Evolutionary conservation across 1,140 invertebrate species (phyloP).

Genomic region (Drosophila hydei): DNA sequence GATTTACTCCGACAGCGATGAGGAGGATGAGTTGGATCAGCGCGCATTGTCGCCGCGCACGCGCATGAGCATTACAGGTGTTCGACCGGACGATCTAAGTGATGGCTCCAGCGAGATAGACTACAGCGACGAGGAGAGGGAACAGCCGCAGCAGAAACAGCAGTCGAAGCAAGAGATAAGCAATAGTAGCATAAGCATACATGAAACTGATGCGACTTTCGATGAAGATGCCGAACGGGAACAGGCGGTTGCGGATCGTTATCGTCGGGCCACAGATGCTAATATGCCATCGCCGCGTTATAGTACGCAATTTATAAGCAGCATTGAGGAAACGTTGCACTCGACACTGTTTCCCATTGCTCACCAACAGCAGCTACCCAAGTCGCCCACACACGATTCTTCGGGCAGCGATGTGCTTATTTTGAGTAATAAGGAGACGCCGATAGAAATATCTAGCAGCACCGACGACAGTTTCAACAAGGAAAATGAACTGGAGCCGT

Average conservation of each 20-base stretch:
- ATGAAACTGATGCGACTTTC: neutral
- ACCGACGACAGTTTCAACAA: conserved; percentile 40
- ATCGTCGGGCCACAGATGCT: conserved; percentile 1
- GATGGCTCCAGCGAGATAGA: conserved; percentile 76
- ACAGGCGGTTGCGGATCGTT: conserved; percentile 11
- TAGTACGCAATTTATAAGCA: conserved; percentile 59
- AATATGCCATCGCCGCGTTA: conserved; percentile 53
- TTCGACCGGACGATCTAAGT: conserved; percentile 64
- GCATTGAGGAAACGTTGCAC: conserved; percentile 61
- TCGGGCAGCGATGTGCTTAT: conserved; percentile 67
- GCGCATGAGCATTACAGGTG: conserved; percentile 78
- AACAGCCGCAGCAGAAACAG: neutral
- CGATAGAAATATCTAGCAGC: conserved; percentile 72
- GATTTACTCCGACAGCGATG: conserved; percentile 55
- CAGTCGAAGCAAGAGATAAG: neutral
- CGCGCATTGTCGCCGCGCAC: conserved; percentile 70
- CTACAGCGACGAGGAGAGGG: conserved; percentile 49
- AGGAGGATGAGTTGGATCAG: conserved; percentile 70
- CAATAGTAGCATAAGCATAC: neutral
- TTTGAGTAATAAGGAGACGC: conserved; percentile 57
- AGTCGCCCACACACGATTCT: conserved; percentile 49
- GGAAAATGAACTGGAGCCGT: conserved; percentile 28
- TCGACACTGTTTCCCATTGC: conserved; percentile 59
- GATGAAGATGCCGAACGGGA: conserved; percentile 9
- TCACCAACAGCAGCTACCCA: neutral